Evolutionary conservation across 2,113 vertebrate genomes (phyloP).

Genomic region (Aegypius monachus): DNA sequence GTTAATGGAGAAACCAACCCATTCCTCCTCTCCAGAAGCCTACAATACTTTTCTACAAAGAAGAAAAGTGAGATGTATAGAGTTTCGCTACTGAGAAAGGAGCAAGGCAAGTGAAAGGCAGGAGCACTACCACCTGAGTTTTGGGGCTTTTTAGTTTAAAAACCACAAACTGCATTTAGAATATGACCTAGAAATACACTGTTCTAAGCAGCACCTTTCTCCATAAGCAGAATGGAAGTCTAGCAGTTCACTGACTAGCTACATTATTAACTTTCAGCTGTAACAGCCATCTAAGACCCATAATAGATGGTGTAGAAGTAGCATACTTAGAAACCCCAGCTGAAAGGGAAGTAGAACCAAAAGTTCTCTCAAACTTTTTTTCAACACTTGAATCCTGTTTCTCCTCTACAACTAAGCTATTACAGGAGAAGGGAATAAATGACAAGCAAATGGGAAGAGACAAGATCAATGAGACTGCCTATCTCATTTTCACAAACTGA

Average conservation of each 20-base stretch:
- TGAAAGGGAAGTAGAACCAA: not conserved
- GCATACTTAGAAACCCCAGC: not conserved
- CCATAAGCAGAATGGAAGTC: not conserved
- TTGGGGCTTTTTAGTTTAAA: not conserved
- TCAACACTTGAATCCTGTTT: not conserved
- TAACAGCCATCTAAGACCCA: not conserved
- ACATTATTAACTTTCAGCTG: not conserved
- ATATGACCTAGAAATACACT: not conserved
- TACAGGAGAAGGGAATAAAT: not conserved
- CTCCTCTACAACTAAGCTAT: not conserved
- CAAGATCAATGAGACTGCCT: not conserved
- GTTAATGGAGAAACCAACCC: not conserved
- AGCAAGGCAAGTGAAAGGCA: not conserved
- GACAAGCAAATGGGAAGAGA: not conserved
- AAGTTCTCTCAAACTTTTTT: not conserved
- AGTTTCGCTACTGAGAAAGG: not conserved
- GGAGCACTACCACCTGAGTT: not conserved
- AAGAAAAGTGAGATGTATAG: not conserved
- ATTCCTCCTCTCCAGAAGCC: not conserved
- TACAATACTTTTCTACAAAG: not conserved
- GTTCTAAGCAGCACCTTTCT: not conserved
- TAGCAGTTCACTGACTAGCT: not conserved
- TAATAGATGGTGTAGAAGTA: not conserved
- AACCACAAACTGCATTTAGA: not conserved
- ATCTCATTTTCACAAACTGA: not conserved